Conservation (phyloP, 2,113 vertebrate species). For the Perognathus longimembris region DNA sequence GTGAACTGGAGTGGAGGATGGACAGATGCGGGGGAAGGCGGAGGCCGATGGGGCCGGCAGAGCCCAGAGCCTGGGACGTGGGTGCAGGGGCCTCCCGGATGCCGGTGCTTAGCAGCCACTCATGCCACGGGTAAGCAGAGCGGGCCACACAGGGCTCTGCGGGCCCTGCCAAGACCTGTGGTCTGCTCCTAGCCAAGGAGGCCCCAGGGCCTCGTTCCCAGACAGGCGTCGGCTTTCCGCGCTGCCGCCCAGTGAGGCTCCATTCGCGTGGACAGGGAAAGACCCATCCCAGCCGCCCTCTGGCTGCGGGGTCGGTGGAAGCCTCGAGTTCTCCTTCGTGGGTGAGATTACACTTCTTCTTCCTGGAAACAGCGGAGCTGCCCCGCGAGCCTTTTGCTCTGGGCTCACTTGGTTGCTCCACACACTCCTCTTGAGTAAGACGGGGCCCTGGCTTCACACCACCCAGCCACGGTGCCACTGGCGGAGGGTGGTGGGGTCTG, state of each 20-base stretch:
- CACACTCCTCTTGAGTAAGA: rapidly evolving
- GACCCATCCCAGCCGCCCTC: not conserved
- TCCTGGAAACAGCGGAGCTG: not conserved
- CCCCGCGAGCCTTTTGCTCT: not conserved
- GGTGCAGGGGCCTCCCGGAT: rapidly evolving
- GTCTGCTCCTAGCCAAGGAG: rapidly evolving
- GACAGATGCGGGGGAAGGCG: not conserved
- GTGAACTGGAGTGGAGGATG: not conserved
- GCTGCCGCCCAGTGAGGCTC: rapidly evolving
- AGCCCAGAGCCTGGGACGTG: not conserved
- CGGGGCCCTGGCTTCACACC: not conserved
- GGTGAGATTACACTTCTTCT: not conserved
- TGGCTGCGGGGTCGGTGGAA: no score
- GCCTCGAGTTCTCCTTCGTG: no score
- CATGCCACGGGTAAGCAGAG: rapidly evolving
- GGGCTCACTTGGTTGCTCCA: not conserved
- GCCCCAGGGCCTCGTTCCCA: not conserved
- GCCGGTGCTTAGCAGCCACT: rapidly evolving
- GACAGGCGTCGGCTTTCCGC: not conserved
- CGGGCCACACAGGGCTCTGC: rapidly evolving
- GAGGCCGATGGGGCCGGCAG: rapidly evolving
- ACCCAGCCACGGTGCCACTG: rapidly evolving
- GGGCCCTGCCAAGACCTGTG: rapidly evolving
- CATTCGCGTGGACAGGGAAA: rapidly evolving
- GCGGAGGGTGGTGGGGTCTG: rapidly evolving